Evolutionary conservation across 2,888 invertebrate genomes (phyloP).

Genomic region (Nymphalis polychloros): DNA sequence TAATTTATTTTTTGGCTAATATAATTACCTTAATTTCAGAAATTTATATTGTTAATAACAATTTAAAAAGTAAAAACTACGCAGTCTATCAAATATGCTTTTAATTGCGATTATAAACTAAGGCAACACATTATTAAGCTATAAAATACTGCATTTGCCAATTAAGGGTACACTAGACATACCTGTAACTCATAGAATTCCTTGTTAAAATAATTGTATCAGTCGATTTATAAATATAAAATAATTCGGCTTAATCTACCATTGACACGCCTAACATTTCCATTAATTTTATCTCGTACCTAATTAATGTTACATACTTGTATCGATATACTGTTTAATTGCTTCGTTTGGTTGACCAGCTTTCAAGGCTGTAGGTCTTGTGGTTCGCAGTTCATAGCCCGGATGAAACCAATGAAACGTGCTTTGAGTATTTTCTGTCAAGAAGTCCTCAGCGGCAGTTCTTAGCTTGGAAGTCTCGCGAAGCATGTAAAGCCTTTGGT

Average conservation of each 20-base stretch:
- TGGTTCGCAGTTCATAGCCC: too few relatives aligned
- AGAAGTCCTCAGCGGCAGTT: too few relatives aligned
- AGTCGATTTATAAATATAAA: neutral
- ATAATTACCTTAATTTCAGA: too few relatives aligned
- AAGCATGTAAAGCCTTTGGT: too few relatives aligned
- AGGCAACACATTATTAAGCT: conserved; percentile 1
- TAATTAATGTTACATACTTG: neutral
- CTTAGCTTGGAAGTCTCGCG: too few relatives aligned
- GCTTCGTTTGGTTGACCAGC: too few relatives aligned
- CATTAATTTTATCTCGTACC: neutral
- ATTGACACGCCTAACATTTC: neutral
- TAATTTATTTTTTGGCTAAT: too few relatives aligned
- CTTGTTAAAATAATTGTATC: neutral
- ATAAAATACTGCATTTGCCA: conserved; percentile 1
- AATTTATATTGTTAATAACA: neutral
- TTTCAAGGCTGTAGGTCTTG: too few relatives aligned
- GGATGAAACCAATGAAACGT: too few relatives aligned
- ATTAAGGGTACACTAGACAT: neutral
- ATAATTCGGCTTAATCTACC: neutral
- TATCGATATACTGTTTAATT: too few relatives aligned
- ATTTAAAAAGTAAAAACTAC: neutral
- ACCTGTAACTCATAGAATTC: neutral
- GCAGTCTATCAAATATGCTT: neutral
- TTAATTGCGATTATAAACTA: neutral
- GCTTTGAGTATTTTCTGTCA: too few relatives aligned